Conservation (phyloP, 2,113 vertebrate species). For the Oceanites oceanicus region DNA sequence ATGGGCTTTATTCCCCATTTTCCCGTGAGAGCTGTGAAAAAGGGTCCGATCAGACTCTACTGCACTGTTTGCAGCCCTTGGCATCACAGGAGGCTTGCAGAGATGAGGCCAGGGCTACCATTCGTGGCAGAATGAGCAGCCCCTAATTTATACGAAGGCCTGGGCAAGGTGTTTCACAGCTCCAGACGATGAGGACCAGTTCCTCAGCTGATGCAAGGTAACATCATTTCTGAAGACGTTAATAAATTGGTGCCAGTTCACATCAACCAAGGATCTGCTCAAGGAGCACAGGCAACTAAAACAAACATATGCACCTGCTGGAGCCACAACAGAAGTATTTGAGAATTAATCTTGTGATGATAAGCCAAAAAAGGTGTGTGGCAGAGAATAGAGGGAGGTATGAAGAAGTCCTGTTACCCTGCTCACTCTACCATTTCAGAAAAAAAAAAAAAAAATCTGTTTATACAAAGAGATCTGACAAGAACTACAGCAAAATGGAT, state of each 20-base stretch:
- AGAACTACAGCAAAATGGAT: slow-evolving; percentile 26
- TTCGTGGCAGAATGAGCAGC: rapidly evolving
- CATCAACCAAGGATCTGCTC: background rate
- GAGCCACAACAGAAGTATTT: background rate
- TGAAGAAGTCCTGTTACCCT: background rate
- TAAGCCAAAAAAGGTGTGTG: background rate
- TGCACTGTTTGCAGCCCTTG: background rate
- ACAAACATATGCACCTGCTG: background rate
- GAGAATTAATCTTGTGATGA: background rate
- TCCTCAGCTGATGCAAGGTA: background rate
- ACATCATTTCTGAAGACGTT: background rate
- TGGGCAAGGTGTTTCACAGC: background rate
- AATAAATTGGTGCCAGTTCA: background rate
- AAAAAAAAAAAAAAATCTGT: background rate
- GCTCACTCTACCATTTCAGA: background rate
- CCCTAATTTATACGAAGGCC: background rate
- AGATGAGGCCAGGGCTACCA: background rate
- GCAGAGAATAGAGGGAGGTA: background rate
- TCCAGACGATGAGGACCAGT: background rate
- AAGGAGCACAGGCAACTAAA: background rate
- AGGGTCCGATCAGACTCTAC: background rate
- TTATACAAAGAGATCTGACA: background rate
- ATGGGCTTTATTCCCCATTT: background rate
- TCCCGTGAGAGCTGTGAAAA: background rate
- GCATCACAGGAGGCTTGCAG: rapidly evolving